Base-by-base conservation (phyloP, 1,140 invertebrate species). In the Sitobion miscanthi region DNA sequence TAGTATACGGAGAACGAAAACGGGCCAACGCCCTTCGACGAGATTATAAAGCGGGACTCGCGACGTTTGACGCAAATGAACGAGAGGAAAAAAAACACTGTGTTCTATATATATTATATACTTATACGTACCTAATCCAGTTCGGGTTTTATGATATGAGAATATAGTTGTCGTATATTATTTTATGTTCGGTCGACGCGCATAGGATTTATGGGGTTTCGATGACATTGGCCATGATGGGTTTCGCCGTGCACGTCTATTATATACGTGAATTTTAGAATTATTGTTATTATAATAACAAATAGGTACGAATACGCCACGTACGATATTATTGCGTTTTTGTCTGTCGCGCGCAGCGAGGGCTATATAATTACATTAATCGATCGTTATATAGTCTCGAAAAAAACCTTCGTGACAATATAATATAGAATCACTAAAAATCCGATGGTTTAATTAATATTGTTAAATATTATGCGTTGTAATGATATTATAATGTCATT, bases 171-270 rank as follows among this genome's bases (percentile, higher is more conserved):
- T 30, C 23, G 30, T 91, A 20, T n/a, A 3, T 42, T 4, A 4
- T 42, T 42, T 42, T 42, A 20, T n/a, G 30, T n/a, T 69, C 62
- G 4, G 5, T 30, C 21, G 89, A 77, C 38, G 52, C 20, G n/a
- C 47, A 52, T 30, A 82, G 49, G 42, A 92, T 85, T 93, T 93
- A 93, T 93, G 82, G 35, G 91, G 82, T 83, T 93, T 93, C 91
- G 82, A 57, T 85, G 91, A 57, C 91, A 85, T 93, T 85, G 91
- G 25, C 77, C 82, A 93, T 92, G 21, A 42, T 83, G 42, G 91
- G 91, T 92, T 92, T 92, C 91, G 25, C 77, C 8, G 11, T 42
- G 14, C 5, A 47, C 49, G 20, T 91, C 25, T 35, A 35, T 35
- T 87, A 45, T 45, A 45, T 45, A 87, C 42, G 42, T 42, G 42